Conservation (phyloP, 1,140 invertebrate genomes). For the Heliconius eleuchia region DNA sequence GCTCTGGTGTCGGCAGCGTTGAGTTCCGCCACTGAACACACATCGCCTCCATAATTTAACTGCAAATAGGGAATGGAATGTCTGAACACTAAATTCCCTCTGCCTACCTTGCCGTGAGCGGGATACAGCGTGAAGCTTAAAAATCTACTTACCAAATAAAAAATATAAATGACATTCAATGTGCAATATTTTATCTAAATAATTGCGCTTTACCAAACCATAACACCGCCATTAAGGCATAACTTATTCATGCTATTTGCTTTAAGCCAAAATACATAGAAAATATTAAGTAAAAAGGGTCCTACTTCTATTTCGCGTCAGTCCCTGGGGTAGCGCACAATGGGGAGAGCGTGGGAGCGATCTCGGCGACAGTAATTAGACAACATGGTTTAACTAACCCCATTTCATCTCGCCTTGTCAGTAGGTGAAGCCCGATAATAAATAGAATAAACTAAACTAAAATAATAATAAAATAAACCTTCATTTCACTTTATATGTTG, state of each 20-base stretch:
- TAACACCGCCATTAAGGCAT: constrained; percentile 41
- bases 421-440: constrained; percentile 11
- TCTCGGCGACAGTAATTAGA: constrained; percentile 61
- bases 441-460: background rate
- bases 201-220: constrained; percentile 32
- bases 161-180: background rate
- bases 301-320: constrained; percentile 24
- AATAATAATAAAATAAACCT: background rate
- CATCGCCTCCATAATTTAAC: no score
- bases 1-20: no score
- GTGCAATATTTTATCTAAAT: constrained; percentile 31
- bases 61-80: no score
- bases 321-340: constrained; percentile 31
- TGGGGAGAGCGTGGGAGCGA: constrained; percentile 49
- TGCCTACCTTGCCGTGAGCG: no score
- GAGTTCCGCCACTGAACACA: no score
- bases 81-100: no score
- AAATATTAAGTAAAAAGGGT: constrained; percentile 40
- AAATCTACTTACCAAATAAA: background rate
- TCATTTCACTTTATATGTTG: background rate
- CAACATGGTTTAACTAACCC: constrained; percentile 33
- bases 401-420: constrained; percentile 21
- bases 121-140: background rate
- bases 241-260: constrained; percentile 46
- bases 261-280: constrained; percentile 43